Evolutionary conservation across 2,888 invertebrate species (phyloP), one percentile per base, ranked within the genome.

Genomic region (Ypsolopha scabrella): DNA sequence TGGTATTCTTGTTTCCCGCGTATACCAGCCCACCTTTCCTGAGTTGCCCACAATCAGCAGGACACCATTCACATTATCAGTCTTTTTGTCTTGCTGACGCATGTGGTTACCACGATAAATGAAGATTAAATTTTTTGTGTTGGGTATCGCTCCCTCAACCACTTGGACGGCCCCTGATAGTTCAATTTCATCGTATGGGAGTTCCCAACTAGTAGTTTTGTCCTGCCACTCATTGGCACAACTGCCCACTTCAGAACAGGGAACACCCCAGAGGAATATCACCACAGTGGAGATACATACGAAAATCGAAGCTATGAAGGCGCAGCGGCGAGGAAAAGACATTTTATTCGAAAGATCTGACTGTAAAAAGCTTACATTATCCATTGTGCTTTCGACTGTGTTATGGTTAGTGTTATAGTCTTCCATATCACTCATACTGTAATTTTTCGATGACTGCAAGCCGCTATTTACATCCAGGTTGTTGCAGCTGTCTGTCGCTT

Each of bases 1-100:
- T 0, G 94, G 94, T 60, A 91, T 89, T 61, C 90, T 88, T 41
- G 87, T 87, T 64, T 93, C 90, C 56, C 90, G 86, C 34, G 91
- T 91, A 63, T 90, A 91, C 94, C 94, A 94, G 2, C 92, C 90
- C 0, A 92, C 89, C 54, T 89, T 89, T 0, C 94, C 94, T 6
- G 89, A 90, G 55, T 88, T 90, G 0, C 92, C 92, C 50, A 91
- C 89, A 55, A 94, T 86, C 0, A 92, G 90, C 24, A 93, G 83
- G 7, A 93, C 88, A n/a, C 92, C 93, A 65, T 92, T 90, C 1
- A 87, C 87, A 64, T 85, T 87, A 36, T 82, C 73, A 55, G 77
- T 64, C 53, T 76, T 77, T 55, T 81, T 81, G 48, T 89, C 88
- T 6, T 81, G 77, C 51, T 86, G 63, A 52, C 72, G 88, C 74